Evolutionary conservation across 2,888 invertebrate species (phyloP), one percentile per base, ranked within the genome.

Genomic region (Gerris lacustris): DNA sequence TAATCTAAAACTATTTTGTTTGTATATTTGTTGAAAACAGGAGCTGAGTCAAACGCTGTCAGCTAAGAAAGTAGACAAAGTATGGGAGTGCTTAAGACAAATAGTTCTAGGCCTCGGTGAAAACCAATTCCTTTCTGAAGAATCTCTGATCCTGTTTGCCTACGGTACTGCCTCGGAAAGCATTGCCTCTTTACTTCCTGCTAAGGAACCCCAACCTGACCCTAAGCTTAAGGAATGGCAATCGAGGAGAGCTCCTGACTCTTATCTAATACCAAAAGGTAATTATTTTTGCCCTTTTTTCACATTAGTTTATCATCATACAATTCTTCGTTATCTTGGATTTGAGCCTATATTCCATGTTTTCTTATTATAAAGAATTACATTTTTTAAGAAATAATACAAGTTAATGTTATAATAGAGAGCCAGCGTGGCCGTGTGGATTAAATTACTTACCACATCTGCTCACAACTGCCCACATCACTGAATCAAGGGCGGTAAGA

Each of bases 91-190:
- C 63, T 83, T 96, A 67, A 86, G 88, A 76, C 88, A 90, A 76
- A 86, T 96, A 45, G 87, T 89, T 0, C 82, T 86, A 47, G 97
- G 97, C 5, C 81, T 98, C 72, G 88, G 92, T 0, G 88, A 89
- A 47, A 98, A 98, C 80, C 81, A 84, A 66, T 89, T 88, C 75
- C 85, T 96, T 55, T 82, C 87, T 0, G 82, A 86, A 0, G 88
- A 91, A 76, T 86, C 88, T 45, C 80, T 95, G 70, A 83, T 96
- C 45, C 85, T 89, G 73, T 94, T 96, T 77, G 85, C 92, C 31
- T 90, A 91, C 77, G 92, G 92, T 6, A 84, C 91, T 6, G 85
- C 91, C 6, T 90, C 91, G 0, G 90, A 95, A 77, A 90, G 88
- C 74, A 91, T 94, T 76, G 87, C 89, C 0, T 70, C 73, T 17